Evolutionary conservation across 2,797 vertebrate genomes (phyloP).

Genomic region (Alca torda): DNA sequence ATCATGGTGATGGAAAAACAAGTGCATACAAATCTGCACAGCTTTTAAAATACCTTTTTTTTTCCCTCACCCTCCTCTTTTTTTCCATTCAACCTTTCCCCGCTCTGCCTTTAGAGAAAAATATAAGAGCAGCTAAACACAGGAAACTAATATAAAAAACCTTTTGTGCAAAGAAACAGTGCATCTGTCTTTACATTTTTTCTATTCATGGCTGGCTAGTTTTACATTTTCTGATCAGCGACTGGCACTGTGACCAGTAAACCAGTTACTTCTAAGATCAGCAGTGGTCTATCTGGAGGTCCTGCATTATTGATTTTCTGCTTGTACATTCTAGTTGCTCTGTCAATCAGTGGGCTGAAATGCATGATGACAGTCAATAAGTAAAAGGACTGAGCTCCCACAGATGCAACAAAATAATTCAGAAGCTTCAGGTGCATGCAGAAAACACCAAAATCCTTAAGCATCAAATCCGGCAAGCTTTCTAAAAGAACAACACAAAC

Average conservation of each 20-base stretch:
- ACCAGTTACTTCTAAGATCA: constrained; percentile 85
- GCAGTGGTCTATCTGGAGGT: constrained; percentile 83
- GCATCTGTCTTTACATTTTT: constrained; percentile 85
- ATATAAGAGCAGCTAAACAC: constrained; percentile 67
- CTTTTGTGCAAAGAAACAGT: constrained; percentile 74
- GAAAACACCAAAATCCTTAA: constrained; percentile 38
- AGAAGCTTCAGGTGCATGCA: neutral
- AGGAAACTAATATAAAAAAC: constrained; percentile 80
- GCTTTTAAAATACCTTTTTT: neutral
- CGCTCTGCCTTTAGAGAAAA: constrained; percentile 59
- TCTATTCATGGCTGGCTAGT: constrained; percentile 88
- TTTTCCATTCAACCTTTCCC: neutral
- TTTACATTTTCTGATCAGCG: constrained; percentile 88
- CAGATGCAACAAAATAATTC: constrained; percentile 71
- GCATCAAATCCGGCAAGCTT: neutral
- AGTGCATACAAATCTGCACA: constrained; percentile 8
- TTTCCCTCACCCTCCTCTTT: neutral
- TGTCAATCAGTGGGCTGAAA: constrained; percentile 90
- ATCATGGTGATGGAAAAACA: constrained; percentile 79
- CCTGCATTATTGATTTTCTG: constrained; percentile 91
- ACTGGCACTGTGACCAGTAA: constrained; percentile 85
- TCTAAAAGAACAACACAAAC: neutral
- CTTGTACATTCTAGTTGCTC: constrained; percentile 83
- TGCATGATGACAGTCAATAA: constrained; percentile 89
- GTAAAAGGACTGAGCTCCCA: constrained; percentile 79